phyloP scores from a whole-genome alignment of 2,888 invertebrate species.

The Clunio marinus region DNA sequence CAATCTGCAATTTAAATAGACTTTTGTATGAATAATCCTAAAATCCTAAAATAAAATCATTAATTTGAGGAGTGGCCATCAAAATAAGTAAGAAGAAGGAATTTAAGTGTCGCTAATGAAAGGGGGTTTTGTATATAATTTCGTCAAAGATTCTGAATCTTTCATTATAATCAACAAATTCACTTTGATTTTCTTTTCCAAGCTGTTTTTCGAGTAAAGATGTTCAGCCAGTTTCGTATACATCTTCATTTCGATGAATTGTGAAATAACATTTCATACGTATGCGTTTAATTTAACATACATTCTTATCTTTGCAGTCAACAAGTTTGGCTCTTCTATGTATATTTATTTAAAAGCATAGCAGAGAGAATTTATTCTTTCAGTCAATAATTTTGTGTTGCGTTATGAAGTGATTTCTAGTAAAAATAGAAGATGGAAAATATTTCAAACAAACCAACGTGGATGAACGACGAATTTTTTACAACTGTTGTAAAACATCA shows the following conservation, averaged over 20 bases:
- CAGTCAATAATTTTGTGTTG: background rate
- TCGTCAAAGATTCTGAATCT: too few relatives aligned
- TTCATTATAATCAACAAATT: too few relatives aligned
- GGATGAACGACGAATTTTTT: conserved; percentile 12
- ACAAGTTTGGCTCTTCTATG: conserved; percentile 5
- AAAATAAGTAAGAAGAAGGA: too few relatives aligned
- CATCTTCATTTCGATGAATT: background rate
- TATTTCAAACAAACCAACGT: background rate
- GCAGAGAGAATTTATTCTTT: too few relatives aligned
- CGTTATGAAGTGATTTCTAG: background rate
- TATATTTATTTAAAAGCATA: background rate
- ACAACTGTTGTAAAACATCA: background rate
- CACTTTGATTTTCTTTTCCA: too few relatives aligned
- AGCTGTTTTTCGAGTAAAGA: background rate
- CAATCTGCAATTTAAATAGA: background rate
- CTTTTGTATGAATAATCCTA: too few relatives aligned
- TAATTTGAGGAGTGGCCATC: background rate
- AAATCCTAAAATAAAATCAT: background rate
- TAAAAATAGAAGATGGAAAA: background rate
- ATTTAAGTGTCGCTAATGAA: too few relatives aligned
- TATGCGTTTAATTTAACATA: background rate
- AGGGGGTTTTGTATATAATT: too few relatives aligned
- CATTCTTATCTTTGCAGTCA: background rate
- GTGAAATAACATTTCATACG: background rate
- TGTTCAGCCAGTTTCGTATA: background rate